These are phyloP conservation scores for Nyctalus aviator DNA, from an alignment of 2,797 vertebrate species.

Conservation along the genomic window DNA sequence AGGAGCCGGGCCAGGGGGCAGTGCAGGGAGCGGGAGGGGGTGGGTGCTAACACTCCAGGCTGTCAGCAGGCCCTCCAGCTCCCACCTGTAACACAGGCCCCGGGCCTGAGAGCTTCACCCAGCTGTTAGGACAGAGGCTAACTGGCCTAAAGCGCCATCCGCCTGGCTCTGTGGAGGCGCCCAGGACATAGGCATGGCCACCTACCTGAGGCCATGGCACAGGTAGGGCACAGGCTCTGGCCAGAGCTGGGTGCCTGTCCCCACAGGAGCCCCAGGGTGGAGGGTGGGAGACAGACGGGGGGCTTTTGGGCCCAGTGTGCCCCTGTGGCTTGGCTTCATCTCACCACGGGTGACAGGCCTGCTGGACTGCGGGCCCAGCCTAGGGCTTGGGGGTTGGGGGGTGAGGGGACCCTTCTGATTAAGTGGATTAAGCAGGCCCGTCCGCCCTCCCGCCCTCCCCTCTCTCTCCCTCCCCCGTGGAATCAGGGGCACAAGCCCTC, in stretches of 20 bases:
- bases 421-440: not conserved
- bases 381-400: too few relatives aligned
- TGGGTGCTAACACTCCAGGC: fast-evolving
- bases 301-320: not conserved
- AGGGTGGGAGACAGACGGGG: not conserved
- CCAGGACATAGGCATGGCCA: not conserved
- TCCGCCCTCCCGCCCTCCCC: fast-evolving
- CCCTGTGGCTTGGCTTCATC: too few relatives aligned
- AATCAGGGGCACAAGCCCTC: not conserved
- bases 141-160: not conserved
- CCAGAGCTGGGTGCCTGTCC: not conserved
- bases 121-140: not conserved
- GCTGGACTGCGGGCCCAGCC: too few relatives aligned
- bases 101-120: fast-evolving
- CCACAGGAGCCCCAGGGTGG: too few relatives aligned
- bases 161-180: not conserved
- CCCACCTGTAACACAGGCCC: not conserved
- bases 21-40: not conserved
- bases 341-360: too few relatives aligned
- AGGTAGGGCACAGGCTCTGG: fast-evolving
- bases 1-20: fast-evolving
- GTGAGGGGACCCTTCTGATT: too few relatives aligned
- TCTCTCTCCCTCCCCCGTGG: not conserved
- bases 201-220: fast-evolving
- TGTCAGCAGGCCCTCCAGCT: not conserved